Base-by-base conservation (phyloP, 2,113 vertebrate species). In the Sceloporus tristichus region DNA sequence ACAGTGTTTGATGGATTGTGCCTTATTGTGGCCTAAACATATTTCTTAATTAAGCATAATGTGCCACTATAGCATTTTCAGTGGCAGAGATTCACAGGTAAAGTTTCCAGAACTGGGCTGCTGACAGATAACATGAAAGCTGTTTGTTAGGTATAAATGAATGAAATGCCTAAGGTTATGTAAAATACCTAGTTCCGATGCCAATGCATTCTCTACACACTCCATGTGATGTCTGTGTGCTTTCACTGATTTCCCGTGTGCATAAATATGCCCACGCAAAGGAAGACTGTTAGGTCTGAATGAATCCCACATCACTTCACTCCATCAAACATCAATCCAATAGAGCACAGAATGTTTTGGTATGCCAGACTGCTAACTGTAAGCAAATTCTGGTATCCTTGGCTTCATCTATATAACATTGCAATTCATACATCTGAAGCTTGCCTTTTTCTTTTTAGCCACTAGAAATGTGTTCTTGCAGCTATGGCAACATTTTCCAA, bases 401-500 rank as follows among this genome's bases (percentile, higher is more conserved):
- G 82, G 2, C n/a, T 11, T 86, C 91, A 62, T 62, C 89, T 78
- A 42, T 78, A 42, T 70, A 75, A 79, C 90, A 68, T 84, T 82
- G 16, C 77, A 71, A 82, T 18, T 88, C 80, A 42, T 85, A 94
- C 93, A 95, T 89, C 19, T 92, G 90, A 96, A 95, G 85, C 89
- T 95, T 95, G 95, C 94, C 95, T 97, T 96, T 92, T 90, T 65
- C 34, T 84, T 90, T 86, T 77, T 89, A 90, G 88, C 93, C 94
- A 92, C 89, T 92, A 96, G 91, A 95, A 95, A 96, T 86, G 78
- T 95, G 90, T 96, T 94, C 92, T 93, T 95, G 97, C 95, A 97
- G 93, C 96, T 97, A 97, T 97, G 96, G 97, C 96, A 97, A 97
- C 96, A 0, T 96, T 96, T 96, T 95, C 97, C 97, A 97, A 96